phyloP scores from a whole-genome alignment of 2,113 vertebrate genomes.

The Monopterus albus region DNA sequence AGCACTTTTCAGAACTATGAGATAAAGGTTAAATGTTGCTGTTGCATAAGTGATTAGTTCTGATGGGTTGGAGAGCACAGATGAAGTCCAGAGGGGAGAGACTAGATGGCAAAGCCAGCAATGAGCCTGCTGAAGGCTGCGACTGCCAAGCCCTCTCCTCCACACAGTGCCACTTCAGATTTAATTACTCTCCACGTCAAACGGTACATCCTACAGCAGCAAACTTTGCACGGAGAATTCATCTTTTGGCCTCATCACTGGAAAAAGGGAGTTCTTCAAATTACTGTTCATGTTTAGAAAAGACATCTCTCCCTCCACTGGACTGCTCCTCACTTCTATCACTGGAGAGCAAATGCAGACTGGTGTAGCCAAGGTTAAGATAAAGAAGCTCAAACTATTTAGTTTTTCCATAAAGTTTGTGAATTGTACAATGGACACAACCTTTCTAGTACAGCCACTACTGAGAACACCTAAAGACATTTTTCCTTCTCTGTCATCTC shows the following conservation, averaged over 20 bases:
- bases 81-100: conserved; percentile 54
- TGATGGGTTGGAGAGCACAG: conserved; percentile 66
- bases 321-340: background rate
- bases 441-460: background rate
- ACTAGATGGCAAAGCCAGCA: conserved; percentile 54
- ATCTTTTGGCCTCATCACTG: conserved; percentile 33
- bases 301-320: background rate
- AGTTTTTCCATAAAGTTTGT: background rate
- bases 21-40: conserved; percentile 71
- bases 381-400: background rate
- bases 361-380: background rate
- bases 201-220: conserved; percentile 37
- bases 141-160: conserved; percentile 53
- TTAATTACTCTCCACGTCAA: conserved; percentile 64
- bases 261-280: conserved; percentile 31
- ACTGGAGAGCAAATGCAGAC: background rate
- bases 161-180: conserved; percentile 65
- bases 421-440: too few relatives aligned
- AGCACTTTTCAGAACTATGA: conserved; percentile 59
- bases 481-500: conserved; percentile 13
- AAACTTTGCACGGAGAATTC: conserved; percentile 46
- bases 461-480: background rate
- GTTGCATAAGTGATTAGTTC: conserved; percentile 64
- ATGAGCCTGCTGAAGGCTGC: conserved; percentile 33
- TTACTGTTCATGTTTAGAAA: conserved; percentile 1